phyloP scores from a whole-genome alignment of 2,113 vertebrate species.

The Halcyon senegalensis region DNA sequence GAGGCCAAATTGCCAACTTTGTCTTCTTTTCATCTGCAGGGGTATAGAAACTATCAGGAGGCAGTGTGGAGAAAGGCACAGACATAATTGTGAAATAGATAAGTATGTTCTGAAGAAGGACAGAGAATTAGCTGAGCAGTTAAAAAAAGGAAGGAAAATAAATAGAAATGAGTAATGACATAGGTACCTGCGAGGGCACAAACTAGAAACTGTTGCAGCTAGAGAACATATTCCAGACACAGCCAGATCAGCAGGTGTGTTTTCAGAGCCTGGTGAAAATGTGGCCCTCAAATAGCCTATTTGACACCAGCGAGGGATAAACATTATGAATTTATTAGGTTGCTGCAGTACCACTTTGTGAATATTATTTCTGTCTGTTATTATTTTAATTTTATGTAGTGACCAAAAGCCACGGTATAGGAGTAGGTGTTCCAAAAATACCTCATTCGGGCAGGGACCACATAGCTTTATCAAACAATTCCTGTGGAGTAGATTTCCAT shows the following conservation, averaged over 20 bases:
- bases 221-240: background rate
- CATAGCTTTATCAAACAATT: background rate
- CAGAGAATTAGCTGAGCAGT: background rate
- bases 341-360: background rate
- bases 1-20: background rate
- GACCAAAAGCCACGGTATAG: background rate
- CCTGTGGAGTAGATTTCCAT: background rate
- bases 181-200: background rate
- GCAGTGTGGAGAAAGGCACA: background rate
- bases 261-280: background rate
- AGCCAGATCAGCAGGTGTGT: background rate
- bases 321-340: background rate
- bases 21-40: background rate
- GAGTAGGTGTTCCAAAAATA: background rate
- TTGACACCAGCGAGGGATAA: background rate
- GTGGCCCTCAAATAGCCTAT: background rate
- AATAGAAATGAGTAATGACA: background rate
- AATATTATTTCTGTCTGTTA: background rate
- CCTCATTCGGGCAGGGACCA: background rate
- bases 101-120: background rate
- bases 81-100: background rate
- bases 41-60: background rate
- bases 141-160: background rate
- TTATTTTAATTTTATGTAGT: background rate
- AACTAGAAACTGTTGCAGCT: background rate